Conservation (phyloP, 2,888 invertebrate genomes). For the Drosophila mulleri region DNA sequence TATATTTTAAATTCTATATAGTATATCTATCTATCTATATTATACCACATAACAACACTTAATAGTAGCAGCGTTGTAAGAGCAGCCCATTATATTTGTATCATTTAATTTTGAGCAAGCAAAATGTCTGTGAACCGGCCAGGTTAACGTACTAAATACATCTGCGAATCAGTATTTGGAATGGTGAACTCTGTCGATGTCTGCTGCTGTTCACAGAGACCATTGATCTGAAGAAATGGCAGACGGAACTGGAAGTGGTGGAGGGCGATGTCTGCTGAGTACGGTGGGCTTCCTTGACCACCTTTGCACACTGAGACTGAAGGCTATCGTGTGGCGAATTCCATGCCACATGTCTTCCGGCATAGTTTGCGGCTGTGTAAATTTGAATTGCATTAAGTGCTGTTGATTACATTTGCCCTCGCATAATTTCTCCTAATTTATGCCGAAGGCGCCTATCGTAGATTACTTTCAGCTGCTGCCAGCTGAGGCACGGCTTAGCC, state of each 20-base stretch:
- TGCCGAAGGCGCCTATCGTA: not conserved
- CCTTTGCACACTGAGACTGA: not conserved
- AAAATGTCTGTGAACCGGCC: not conserved
- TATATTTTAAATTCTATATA: no score
- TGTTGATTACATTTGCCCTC: not conserved
- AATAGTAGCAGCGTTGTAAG: not conserved
- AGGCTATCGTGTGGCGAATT: not conserved
- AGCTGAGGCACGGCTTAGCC: not conserved
- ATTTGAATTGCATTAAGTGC: not conserved
- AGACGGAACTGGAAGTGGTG: not conserved
- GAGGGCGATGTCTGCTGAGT: not conserved
- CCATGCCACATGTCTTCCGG: not conserved
- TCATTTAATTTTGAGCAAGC: no score
- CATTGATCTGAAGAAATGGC: not conserved
- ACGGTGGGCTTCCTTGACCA: not conserved
- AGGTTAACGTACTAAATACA: conserved; percentile 1
- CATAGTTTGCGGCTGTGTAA: not conserved
- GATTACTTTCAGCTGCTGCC: not conserved
- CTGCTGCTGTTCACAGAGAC: not conserved
- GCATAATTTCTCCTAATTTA: not conserved
- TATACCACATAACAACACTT: not conserved
- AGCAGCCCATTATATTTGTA: no score
- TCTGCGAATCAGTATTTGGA: not conserved
- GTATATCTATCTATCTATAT: no score
- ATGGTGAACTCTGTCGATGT: not conserved